phyloP scores from a whole-genome alignment of 2,113 vertebrate genomes.

The Paramormyrops kingsleyae region DNA sequence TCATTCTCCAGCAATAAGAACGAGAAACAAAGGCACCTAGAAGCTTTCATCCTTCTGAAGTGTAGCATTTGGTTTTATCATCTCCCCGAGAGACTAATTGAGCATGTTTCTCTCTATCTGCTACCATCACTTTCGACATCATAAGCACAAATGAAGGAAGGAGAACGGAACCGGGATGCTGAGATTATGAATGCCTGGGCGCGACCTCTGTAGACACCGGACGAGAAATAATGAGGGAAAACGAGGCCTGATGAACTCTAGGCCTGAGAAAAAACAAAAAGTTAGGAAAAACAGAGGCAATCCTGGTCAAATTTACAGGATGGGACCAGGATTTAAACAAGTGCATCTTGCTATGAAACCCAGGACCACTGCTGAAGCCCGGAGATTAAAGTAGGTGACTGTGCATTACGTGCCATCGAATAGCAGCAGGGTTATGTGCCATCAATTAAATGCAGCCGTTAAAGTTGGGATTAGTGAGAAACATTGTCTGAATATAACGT shows the following conservation, averaged over 20 bases:
- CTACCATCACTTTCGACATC: background rate
- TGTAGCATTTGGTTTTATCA: background rate
- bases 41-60: background rate
- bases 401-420: background rate
- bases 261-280: background rate
- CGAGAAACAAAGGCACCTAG: background rate
- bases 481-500: background rate
- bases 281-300: background rate
- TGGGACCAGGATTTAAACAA: background rate
- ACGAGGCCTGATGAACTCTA: background rate
- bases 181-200: background rate
- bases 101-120: background rate
- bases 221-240: background rate
- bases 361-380: background rate
- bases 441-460: constrained; percentile 25
- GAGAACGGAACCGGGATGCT: background rate
- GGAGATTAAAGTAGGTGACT: constrained; percentile 4
- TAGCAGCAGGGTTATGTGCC: background rate
- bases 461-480: constrained; percentile 23
- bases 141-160: background rate
- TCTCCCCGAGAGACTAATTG: constrained; percentile 2
- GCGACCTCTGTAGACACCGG: background rate
- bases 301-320: background rate
- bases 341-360: background rate
- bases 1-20: background rate